Percentiles rank a stretch among this genome's conserved stretches.
phyloP scores from a whole-genome alignment of 2,888 invertebrate genomes.

The Oscheius sp. region DNA sequence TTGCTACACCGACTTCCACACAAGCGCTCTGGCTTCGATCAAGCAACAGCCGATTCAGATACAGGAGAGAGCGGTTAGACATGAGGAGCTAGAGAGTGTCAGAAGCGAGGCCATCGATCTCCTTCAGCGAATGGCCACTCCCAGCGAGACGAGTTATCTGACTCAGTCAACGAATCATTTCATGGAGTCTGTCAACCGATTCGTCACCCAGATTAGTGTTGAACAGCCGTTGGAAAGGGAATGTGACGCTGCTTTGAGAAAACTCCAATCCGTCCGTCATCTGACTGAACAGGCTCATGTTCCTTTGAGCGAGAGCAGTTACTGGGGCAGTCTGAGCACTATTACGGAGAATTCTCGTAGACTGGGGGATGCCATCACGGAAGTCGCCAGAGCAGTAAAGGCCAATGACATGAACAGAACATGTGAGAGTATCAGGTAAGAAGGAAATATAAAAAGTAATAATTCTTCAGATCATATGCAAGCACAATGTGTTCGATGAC shows the following conservation, averaged over 20 bases:
- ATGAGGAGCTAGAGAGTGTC: conserved; percentile 47
- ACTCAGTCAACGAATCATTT: conserved; percentile 44
- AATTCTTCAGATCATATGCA: conserved; percentile 76
- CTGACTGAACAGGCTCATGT: conserved; percentile 86
- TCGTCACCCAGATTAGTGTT: conserved; percentile 89
- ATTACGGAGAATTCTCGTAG: conserved; percentile 85
- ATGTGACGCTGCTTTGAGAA: conserved; percentile 91
- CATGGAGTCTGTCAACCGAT: conserved; percentile 77
- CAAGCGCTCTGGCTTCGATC: conserved; percentile 51
- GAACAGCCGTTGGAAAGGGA: conserved; percentile 93
- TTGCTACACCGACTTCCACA: conserved; percentile 61
- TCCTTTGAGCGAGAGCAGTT: conserved; percentile 84
- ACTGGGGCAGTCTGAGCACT: conserved; percentile 50
- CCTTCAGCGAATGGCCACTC: conserved; percentile 12
- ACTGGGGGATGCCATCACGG: conserved; percentile 82
- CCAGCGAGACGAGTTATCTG: conserved; percentile 51
- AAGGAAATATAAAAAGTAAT: not conserved
- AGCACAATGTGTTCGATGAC: conserved; percentile 88
- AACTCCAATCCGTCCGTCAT: conserved; percentile 79
- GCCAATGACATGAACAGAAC: conserved; percentile 85
- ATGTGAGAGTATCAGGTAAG: conserved; percentile 79
- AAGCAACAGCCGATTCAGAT: conserved; percentile 29
- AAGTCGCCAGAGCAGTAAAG: conserved; percentile 91
- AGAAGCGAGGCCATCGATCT: conserved; percentile 38
- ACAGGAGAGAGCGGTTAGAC: conserved; percentile 11